These are phyloP conservation scores for Alectoris magna DNA, from an alignment of 2,797 vertebrate species.

Conservation along the genomic window DNA sequence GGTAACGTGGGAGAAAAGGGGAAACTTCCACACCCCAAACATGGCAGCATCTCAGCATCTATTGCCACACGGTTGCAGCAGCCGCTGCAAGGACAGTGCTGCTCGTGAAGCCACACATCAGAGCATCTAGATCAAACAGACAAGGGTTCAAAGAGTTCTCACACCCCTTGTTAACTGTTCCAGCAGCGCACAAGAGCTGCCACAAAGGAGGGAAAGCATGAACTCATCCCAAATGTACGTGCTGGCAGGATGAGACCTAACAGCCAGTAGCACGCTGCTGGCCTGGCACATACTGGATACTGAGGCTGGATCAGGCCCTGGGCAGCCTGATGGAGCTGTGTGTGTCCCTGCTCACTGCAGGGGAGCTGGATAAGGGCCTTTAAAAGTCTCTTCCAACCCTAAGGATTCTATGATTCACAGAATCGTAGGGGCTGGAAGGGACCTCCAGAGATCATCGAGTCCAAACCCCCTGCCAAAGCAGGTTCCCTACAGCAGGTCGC, in stretches of 20 bases:
- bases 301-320: background rate
- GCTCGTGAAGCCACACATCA: background rate
- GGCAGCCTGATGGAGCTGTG: too few relatives aligned
- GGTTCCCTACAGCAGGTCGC: too few relatives aligned
- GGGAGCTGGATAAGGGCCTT: too few relatives aligned
- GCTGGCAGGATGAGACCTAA: background rate
- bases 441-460: too few relatives aligned
- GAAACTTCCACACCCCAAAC: background rate
- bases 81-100: background rate
- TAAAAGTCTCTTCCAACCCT: too few relatives aligned
- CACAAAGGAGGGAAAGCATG: background rate
- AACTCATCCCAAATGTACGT: background rate
- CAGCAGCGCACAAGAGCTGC: background rate
- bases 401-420: too few relatives aligned
- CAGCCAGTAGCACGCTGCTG: too few relatives aligned
- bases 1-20: rapidly evolving
- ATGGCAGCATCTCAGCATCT: background rate
- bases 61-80: background rate
- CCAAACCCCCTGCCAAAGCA: too few relatives aligned
- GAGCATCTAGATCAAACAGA: background rate
- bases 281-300: background rate
- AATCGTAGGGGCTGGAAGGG: too few relatives aligned
- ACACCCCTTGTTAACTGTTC: rapidly evolving
- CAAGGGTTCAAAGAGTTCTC: background rate
- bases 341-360: too few relatives aligned